These are phyloP conservation scores for Maccullochella peelii DNA, from an alignment of 2,113 vertebrate species.

Conservation along the genomic window DNA sequence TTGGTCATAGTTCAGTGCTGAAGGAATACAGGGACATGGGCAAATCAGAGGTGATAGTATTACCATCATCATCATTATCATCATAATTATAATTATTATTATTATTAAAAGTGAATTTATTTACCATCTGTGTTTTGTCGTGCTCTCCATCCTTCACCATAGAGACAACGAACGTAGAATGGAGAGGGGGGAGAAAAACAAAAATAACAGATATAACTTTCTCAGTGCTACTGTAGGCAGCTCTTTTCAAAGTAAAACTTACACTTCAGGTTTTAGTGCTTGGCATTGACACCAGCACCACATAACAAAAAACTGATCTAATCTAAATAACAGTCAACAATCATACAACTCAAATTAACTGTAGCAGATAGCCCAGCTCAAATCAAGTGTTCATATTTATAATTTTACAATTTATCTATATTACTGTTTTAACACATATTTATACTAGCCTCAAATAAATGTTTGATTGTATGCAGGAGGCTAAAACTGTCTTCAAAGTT, in stretches of 20 bases:
- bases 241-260: conserved; percentile 51
- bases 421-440: neutral
- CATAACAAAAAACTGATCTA: conserved; percentile 6
- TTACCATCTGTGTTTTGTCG: conserved; percentile 88
- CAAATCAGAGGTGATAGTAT: conserved; percentile 55
- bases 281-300: conserved; percentile 37
- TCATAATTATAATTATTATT: conserved; percentile 8
- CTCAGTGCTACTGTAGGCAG: conserved; percentile 48
- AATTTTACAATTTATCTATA: neutral
- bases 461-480: neutral
- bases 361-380: conserved; percentile 3
- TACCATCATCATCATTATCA: conserved; percentile 41
- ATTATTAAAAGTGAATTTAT: conserved; percentile 81
- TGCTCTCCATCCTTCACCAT: conserved; percentile 87
- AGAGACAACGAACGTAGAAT: conserved; percentile 81
- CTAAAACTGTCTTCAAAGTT: neutral
- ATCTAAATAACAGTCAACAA: neutral
- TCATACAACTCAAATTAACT: conserved; percentile 20
- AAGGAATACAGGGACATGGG: conserved; percentile 53
- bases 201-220: conserved; percentile 77
- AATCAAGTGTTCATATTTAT: neutral
- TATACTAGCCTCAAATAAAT: neutral
- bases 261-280: conserved; percentile 39
- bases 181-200: conserved; percentile 77
- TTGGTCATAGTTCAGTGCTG: conserved; percentile 55